Evolutionary conservation across 2,113 vertebrate species (phyloP).

Genomic region (Plectropomus leopardus): DNA sequence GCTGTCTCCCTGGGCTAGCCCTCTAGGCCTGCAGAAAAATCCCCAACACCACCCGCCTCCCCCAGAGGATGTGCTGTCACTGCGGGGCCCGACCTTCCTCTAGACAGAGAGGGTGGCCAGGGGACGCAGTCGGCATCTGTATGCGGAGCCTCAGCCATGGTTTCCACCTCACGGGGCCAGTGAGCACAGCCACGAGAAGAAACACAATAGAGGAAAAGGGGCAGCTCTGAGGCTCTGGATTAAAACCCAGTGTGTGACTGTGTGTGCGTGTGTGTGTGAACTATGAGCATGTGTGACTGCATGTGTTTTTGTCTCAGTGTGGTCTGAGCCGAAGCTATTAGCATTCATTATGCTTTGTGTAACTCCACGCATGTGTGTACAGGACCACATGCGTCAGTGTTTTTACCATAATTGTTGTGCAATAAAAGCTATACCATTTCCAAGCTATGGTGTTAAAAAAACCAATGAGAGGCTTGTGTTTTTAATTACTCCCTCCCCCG

Average conservation of each 20-base stretch:
- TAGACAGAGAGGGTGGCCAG: constrained; percentile 41
- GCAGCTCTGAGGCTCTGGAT: constrained; percentile 31
- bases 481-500: constrained; percentile 77
- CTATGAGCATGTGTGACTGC: constrained; percentile 5
- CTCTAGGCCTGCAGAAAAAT: constrained; percentile 52
- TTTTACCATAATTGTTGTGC: constrained; percentile 49
- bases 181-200: constrained; percentile 2
- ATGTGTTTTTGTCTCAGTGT: constrained; percentile 34
- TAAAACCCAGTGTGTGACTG: constrained; percentile 22
- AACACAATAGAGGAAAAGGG: constrained; percentile 15
- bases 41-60: constrained; percentile 12
- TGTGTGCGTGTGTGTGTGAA: constrained; percentile 4
- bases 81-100: constrained; percentile 52
- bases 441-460: constrained; percentile 30
- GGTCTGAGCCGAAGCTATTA: constrained; percentile 47
- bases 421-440: constrained; percentile 57
- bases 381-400: constrained; percentile 31
- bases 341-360: constrained; percentile 37
- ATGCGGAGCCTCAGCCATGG: constrained; percentile 47
- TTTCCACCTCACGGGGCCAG: constrained; percentile 37
- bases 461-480: constrained; percentile 68
- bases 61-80: constrained; percentile 56
- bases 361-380: constrained; percentile 47
- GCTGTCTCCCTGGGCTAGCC: constrained; percentile 60
- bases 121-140: constrained; percentile 47